Evolutionary conservation across 2,888 invertebrate genomes (phyloP).

Genomic region (Noctua fimbriata): DNA sequence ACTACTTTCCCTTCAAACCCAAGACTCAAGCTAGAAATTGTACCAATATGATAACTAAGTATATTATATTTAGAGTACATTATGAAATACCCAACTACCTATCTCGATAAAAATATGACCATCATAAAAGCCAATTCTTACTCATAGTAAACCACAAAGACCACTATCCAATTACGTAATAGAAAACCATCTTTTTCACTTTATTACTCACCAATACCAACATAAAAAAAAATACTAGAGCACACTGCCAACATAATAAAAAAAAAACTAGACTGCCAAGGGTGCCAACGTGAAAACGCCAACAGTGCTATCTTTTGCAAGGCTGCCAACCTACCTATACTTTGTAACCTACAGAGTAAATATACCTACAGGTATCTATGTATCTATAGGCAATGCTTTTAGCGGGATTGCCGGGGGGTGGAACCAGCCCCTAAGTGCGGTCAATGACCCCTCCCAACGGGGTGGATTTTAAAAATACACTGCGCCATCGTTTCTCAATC

Average conservation of each 20-base stretch:
- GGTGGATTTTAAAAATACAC: constrained; percentile 67
- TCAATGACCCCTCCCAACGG: constrained; percentile 65
- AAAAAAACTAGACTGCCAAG: constrained; percentile 19
- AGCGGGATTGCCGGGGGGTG: constrained; percentile 78
- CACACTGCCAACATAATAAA: constrained; percentile 24
- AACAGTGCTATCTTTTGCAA: constrained; percentile 31
- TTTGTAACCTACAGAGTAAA: constrained; percentile 46
- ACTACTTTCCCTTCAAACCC: background rate
- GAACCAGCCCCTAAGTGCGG: constrained; percentile 58
- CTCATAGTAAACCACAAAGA: constrained; percentile 10
- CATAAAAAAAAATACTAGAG: constrained; percentile 1
- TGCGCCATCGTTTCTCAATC: constrained; percentile 53
- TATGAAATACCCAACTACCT: background rate
- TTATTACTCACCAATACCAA: constrained; percentile 31
- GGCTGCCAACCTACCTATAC: constrained; percentile 47
- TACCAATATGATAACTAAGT: background rate
- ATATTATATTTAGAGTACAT: background rate
- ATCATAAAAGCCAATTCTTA: constrained; percentile 4
- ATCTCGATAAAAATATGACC: background rate
- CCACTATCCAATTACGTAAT: constrained; percentile 28
- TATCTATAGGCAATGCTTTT: constrained; percentile 79
- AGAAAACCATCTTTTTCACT: constrained; percentile 19
- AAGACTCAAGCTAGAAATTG: background rate
- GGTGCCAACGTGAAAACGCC: constrained; percentile 40
- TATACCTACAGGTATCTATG: constrained; percentile 52